These are phyloP conservation scores for Thymelicus sylvestris DNA, from an alignment of 2,888 invertebrate genomes.

Conservation along the genomic window DNA sequence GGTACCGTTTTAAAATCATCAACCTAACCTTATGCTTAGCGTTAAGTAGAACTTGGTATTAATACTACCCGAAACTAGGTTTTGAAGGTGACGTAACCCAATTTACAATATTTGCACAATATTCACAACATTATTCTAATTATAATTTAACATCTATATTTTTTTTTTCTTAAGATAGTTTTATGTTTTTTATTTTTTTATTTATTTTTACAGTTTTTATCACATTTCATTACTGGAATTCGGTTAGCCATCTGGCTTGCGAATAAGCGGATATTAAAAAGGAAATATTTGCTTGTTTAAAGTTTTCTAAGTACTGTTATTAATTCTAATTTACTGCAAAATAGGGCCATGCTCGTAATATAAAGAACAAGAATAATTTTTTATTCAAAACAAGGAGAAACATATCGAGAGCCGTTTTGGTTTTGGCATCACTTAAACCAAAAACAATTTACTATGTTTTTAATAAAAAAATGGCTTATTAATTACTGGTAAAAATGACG, in stretches of 20 bases:
- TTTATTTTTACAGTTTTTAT: slow-evolving; percentile 50
- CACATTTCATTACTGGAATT: slow-evolving; percentile 59
- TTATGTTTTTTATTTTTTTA: slow-evolving; percentile 39
- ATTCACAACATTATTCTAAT: background rate
- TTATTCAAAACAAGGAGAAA: too few species aligned
- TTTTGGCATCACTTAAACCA: too few species aligned
- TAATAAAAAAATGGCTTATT: too few species aligned
- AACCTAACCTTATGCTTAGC: too few species aligned
- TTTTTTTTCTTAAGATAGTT: slow-evolving; percentile 35
- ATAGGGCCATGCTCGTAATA: too few species aligned
- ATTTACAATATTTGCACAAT: background rate
- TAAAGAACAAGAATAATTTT: too few species aligned
- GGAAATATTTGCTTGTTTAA: slow-evolving; percentile 1
- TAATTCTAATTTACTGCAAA: too few species aligned
- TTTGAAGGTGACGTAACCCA: background rate
- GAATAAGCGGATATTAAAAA: slow-evolving; percentile 1
- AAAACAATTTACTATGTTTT: too few species aligned
- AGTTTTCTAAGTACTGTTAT: background rate
- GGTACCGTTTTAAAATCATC: too few species aligned
- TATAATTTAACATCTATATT: slow-evolving; percentile 25
- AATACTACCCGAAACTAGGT: background rate
- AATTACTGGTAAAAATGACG: too few species aligned
- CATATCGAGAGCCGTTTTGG: too few species aligned
- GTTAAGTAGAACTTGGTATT: background rate
- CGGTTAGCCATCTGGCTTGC: slow-evolving; percentile 44